Base-by-base conservation (phyloP, 2,797 vertebrate species). In the Garrulus glandarius region DNA sequence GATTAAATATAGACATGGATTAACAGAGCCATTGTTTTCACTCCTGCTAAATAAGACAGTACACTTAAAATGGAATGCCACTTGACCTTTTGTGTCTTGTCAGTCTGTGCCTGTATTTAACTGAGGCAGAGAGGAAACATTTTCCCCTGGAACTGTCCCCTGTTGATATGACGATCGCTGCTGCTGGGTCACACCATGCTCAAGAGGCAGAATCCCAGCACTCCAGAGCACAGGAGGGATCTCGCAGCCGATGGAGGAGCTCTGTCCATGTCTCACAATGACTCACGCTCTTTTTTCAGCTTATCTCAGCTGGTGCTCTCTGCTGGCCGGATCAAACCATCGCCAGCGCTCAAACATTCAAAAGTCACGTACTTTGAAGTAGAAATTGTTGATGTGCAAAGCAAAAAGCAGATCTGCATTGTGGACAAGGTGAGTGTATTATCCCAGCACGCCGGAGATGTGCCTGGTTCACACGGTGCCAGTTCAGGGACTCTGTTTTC, bases 1-100 rank as follows among this genome's bases (percentile, higher is more conserved):
- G 84, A 97, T 97, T 98, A 98, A 98, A 98, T 98, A 98, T 98
- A 98, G 98, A 39, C 89, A 49, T 27, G 96, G 97, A 98, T 97
- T 98, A 97, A 97, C 92, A 92, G 93, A 95, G 97, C 93, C 97
- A 97, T 98, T 98, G 97, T 98, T 98, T 98, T 97, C 95, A 94
- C 94, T 95, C 96, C 92, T 96, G 94, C 97, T 97, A 97, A 97
- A 98, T 97, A 97, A 98, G 97, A 97, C 97, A 94, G 94, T 86
- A 68, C 93, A 93, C 97, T 97, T 83, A 89, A 97, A 96, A 97
- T 96, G 98, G 97, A 97, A 98, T 60, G 82, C 92, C 93, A 95
- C 97, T 97, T 97, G 96, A 97, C 97, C 97, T 98, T 97, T 94
- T 3, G 4, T 69, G 87, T 90, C 78, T 94, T 59, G 71, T 85